Percentiles rank a stretch among this genome's conserved stretches.
Conservation (phyloP, 2,797 vertebrate genomes). For the Thaleichthys pacificus region DNA sequence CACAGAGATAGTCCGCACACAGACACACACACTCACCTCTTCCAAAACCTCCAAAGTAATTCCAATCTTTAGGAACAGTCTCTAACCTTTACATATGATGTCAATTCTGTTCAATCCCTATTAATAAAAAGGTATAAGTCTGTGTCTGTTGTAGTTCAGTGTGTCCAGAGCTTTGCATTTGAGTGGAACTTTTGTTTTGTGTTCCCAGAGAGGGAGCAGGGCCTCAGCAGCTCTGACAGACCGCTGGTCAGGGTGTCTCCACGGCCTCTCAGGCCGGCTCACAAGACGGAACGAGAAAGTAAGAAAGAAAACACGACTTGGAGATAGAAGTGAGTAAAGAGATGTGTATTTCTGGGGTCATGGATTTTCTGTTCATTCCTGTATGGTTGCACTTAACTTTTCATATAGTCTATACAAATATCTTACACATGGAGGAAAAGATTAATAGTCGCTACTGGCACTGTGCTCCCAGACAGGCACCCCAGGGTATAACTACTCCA, state of each 20-base stretch:
- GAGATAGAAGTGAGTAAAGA: too few relatives aligned
- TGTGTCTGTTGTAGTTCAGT: neutral
- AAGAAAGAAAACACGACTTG: too few relatives aligned
- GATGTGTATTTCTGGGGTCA: neutral
- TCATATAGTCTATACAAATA: neutral
- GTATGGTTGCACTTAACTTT: neutral
- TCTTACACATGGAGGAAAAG: too few relatives aligned
- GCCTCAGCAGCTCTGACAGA: too few relatives aligned
- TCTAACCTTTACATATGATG: neutral
- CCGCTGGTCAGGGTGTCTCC: too few relatives aligned
- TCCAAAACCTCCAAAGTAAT: neutral
- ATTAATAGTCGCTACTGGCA: neutral
- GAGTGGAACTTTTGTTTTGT: neutral
- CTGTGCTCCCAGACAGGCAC: neutral
- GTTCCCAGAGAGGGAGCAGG: too few relatives aligned
- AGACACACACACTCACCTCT: neutral
- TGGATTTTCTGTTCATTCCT: neutral
- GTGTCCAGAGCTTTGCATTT: neutral
- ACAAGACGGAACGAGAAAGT: too few relatives aligned
- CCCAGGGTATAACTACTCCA: neutral
- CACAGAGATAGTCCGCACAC: neutral
- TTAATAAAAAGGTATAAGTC: neutral
- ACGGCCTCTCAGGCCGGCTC: too few relatives aligned
- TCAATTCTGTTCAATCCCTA: neutral
- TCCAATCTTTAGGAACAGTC: neutral